Evolutionary conservation across 1,140 invertebrate species (phyloP), one percentile per base, ranked within the genome.

Genomic region (Drosophila ohnishii): DNA sequence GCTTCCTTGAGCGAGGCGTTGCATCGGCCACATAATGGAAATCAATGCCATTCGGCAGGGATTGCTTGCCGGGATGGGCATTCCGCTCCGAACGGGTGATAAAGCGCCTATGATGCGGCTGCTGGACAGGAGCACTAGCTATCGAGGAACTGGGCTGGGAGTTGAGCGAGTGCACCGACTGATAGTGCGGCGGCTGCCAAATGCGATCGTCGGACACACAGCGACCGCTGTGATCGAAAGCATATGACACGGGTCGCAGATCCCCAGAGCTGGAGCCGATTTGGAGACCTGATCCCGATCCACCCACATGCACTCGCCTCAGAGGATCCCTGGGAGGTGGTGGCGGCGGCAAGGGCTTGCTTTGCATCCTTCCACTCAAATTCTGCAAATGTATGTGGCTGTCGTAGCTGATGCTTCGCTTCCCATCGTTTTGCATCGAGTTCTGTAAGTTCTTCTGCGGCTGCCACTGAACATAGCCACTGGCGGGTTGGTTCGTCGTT

Each of bases 301-400:
- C 65, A 5, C 60, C n/a, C 7, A 65, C 65, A 44, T 87, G 78
- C 1, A 80, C 92, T 89, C 51, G 93, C 92, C 94, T 90, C 71
- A 94, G 93, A 22, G 94, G 95, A 91, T 95, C 95, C 75, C 95
- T 91, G 30, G 95, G 95, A 2, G 95, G 95, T 40, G 95, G 95
- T n/a, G 94, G 94, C 1, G 95, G 95, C 11, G 94, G 94, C 37
- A 93, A 79, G 61, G 82, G 85, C 14, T 78, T 91, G n/a, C 71
- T 86, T 53, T 82, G 78, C 85, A 80, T 67, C 1, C 81, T 30
- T 0, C 84, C 84, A 50, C 67, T 74, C 1, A 65, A 37, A 34
- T 90, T 90, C 53, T 90, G 79, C 71, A 85, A 51, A 48, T 91
- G 72, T 7, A 91, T 90, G 58, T 92, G 90, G 50, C 85, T 91